Conservation (phyloP, 2,888 invertebrate species). For the Mythimna ferrago region DNA sequence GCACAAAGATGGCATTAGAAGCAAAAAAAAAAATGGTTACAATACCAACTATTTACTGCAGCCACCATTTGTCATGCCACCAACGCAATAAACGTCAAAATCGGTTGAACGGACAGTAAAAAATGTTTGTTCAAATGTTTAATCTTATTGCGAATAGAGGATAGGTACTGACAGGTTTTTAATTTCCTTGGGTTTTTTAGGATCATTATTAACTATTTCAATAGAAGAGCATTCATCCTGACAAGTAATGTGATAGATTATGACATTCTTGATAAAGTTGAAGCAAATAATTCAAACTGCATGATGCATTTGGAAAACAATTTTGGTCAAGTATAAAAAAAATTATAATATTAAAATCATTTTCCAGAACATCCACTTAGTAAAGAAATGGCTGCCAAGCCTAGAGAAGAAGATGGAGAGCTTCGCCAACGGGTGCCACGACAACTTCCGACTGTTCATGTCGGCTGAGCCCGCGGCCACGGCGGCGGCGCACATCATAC, state of each 20-base stretch:
- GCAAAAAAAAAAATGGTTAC: no score
- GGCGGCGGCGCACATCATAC: conserved; percentile 97
- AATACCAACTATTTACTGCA: no score
- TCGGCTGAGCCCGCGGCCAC: conserved; percentile 98
- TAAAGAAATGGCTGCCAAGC: conserved; percentile 97
- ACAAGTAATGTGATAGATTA: background rate
- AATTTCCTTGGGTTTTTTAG: no score
- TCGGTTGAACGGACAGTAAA: no score
- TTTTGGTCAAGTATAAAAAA: background rate
- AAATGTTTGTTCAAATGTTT: no score
- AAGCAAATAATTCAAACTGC: background rate
- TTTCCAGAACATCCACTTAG: conserved; percentile 97
- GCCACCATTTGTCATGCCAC: no score
- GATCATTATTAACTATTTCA: no score
- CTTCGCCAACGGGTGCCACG: conserved; percentile 95
- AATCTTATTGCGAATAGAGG: no score
- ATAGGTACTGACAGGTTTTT: no score
- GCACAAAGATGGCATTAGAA: no score
- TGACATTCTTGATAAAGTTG: background rate
- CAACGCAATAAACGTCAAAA: no score
- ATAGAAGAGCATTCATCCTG: no score
- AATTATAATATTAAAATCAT: background rate
- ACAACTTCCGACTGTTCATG: conserved; percentile 96
- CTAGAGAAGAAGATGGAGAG: conserved; percentile 98
- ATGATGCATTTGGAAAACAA: background rate